Base-by-base conservation (phyloP, 2,888 invertebrate species). In the Pseudococcus jackbeardsleyi region DNA sequence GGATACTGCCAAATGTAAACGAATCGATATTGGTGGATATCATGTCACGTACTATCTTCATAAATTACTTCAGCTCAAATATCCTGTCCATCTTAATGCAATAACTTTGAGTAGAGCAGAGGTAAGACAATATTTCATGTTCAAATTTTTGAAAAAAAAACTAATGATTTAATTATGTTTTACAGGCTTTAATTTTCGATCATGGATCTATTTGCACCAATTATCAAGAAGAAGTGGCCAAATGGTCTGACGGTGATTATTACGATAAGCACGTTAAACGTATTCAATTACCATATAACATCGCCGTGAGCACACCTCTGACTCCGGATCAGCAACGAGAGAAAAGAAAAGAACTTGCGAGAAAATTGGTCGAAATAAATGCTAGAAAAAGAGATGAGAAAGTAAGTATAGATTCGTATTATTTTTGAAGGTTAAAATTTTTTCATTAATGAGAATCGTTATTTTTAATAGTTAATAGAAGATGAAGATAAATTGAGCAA, bases 1-100 rank as follows among this genome's bases (percentile, higher is more conserved):
- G 48, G 94, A 96, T 90, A 92, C 94, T 88, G 93, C 93, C 64
- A 94, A 95, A 91, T 93, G 95, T 22, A 94, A 97, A 77, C 94
- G 98, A 90, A 94, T 98, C 84, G 97, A 97, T 92, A 93, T 97
- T 89, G 97, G 97, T 90, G 98, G 98, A 48, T 95, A 94, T 91
- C 97, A 98, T 92, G 94, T 98, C 90, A 95, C 95, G 89, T 94
- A 93, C 64, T 98, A 96, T 91, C 93, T 98, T 91, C 97, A 97
- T 91, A 94, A 97, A 89, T 93, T 98, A 84, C 93, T 98, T 64
- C 98, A 98, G 92, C 93, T 98, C 64, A 98, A 98, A 91, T 98
- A 98, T 92, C 98, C 98, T 0, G 96, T 96, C 0, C 98, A 98
- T 92, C 94, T 96, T 0, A 96, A 96, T 91, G 95, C 96, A 0